These are phyloP conservation scores for Gouania willdenowi DNA, from an alignment of 2,797 vertebrate species.

Conservation along the genomic window DNA sequence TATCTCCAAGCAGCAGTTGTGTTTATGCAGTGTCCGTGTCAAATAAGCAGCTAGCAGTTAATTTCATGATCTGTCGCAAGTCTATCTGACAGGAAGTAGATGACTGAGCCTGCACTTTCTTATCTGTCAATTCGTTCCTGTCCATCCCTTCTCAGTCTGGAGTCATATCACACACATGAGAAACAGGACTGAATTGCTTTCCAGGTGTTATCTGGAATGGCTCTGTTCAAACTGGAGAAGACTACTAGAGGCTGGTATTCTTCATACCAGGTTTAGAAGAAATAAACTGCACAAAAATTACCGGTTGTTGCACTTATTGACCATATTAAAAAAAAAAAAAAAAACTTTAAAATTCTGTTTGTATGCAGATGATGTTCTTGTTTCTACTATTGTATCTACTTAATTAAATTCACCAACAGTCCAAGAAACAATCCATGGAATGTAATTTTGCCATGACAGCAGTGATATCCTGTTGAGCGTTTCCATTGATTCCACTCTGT, in stretches of 20 bases:
- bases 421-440: conserved; percentile 37
- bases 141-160: conserved; percentile 50
- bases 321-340: too few relatives aligned
- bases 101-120: conserved; percentile 46
- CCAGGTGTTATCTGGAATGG: conserved; percentile 27
- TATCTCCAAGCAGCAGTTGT: conserved; percentile 68
- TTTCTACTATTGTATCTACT: conserved; percentile 11
- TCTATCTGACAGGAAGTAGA: conserved; percentile 35
- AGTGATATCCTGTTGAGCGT: conserved; percentile 40
- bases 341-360: conserved; percentile 32
- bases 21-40: conserved; percentile 65
- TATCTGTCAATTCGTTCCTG: conserved; percentile 59
- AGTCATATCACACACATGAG: conserved; percentile 51
- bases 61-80: conserved; percentile 71
- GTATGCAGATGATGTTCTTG: conserved; percentile 40
- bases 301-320: too few relatives aligned
- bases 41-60: conserved; percentile 57
- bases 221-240: conserved; percentile 37
- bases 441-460: conserved; percentile 46
- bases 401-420: conserved; percentile 46
- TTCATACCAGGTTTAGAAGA: conserved; percentile 5
- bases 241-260: too few relatives aligned
- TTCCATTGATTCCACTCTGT: conserved; percentile 44
- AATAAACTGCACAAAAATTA: neutral
- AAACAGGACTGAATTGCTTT: conserved; percentile 43